Conservation (phyloP, 2,888 invertebrate genomes). For the Pyrochroa serraticornis region DNA sequence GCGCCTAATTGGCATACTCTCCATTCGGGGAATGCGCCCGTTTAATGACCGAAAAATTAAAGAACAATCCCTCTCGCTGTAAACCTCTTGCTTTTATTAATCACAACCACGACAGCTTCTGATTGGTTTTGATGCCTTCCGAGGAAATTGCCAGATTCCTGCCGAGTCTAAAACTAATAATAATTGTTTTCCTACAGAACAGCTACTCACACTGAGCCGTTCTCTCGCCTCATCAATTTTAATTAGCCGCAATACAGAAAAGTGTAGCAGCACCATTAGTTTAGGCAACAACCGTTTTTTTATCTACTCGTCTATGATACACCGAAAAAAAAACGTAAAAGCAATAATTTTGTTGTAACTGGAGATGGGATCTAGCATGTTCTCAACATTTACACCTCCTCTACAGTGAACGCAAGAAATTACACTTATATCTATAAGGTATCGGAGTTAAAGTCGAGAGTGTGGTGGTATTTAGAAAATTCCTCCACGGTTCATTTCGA, state of each 20-base stretch:
- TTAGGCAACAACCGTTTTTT: too few species aligned
- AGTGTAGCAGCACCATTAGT: neutral
- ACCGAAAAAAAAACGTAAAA: too few species aligned
- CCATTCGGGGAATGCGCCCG: slow-evolving; percentile 39
- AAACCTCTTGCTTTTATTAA: slow-evolving; percentile 44
- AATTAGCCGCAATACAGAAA: slow-evolving; percentile 32
- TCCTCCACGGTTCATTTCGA: slow-evolving; percentile 7
- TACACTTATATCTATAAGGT: slow-evolving; percentile 39
- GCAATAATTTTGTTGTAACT: too few species aligned
- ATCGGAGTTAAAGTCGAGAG: slow-evolving; percentile 27
- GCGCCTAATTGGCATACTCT: slow-evolving; percentile 50
- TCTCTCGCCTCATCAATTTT: slow-evolving; percentile 48
- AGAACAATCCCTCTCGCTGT: slow-evolving; percentile 38
- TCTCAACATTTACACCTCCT: slow-evolving; percentile 27
- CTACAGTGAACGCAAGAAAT: slow-evolving; percentile 34
- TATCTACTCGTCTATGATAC: too few species aligned
- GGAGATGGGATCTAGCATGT: neutral
- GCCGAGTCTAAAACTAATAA: slow-evolving; percentile 49
- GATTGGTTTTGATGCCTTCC: slow-evolving; percentile 50
- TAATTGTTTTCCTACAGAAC: slow-evolving; percentile 43
- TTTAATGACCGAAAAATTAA: slow-evolving; percentile 50
- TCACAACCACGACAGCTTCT: slow-evolving; percentile 48
- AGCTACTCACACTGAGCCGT: slow-evolving; percentile 51
- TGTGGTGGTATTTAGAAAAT: slow-evolving; percentile 21
- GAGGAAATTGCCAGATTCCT: slow-evolving; percentile 46